Percentiles rank a stretch among this genome's conserved stretches.
Evolutionary conservation across 2,113 vertebrate genomes (phyloP).

Genomic region (Lepidothrix coronata): DNA sequence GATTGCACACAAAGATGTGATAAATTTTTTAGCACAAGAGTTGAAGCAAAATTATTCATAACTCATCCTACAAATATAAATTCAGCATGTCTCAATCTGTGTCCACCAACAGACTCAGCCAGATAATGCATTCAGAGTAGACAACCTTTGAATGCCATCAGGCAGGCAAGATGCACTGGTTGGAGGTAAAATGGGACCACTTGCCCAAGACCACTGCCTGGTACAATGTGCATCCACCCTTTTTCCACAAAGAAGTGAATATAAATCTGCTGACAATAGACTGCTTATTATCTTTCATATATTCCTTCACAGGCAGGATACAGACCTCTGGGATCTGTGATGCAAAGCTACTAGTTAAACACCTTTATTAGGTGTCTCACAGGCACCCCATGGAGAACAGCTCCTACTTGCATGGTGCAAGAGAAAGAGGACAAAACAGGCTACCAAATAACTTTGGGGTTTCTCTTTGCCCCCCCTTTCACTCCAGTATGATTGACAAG

Average conservation of each 20-base stretch:
- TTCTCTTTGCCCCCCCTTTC: neutral
- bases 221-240: neutral
- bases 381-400: neutral
- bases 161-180: neutral
- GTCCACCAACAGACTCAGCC: neutral
- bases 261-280: neutral
- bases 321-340: neutral
- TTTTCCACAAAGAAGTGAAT: neutral
- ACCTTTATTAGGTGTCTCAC: neutral
- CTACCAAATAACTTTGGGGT: neutral
- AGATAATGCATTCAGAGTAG: neutral
- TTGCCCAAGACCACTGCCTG: neutral
- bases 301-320: neutral
- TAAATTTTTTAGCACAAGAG: neutral
- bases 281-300: neutral
- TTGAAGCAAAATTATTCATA: neutral
- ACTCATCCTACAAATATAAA: neutral
- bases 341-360: neutral
- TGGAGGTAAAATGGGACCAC: neutral
- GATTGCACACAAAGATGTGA: neutral
- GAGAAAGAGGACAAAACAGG: neutral
- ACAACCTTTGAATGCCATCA: neutral
- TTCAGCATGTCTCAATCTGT: neutral
- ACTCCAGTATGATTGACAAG: neutral
- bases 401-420: neutral